Conservation (phyloP, 2,113 vertebrate genomes). For the Rhinoderma darwinii region DNA sequence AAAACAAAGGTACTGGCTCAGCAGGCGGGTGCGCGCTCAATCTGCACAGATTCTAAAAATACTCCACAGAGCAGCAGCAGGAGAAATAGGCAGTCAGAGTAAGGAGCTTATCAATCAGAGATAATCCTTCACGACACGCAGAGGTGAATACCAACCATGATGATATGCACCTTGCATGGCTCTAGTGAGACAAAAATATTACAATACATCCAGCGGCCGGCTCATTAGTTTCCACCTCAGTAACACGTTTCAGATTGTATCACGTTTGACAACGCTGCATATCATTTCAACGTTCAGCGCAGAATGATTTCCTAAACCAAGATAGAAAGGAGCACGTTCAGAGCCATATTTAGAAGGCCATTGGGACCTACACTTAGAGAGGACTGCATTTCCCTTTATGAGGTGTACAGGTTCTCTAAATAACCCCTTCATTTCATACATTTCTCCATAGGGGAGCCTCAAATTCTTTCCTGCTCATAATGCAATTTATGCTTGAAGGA, state of each 20-base stretch:
- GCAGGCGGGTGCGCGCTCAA: constrained; percentile 23
- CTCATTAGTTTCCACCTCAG: constrained; percentile 7
- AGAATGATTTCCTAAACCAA: background rate
- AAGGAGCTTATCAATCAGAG: constrained; percentile 67
- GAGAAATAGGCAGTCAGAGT: constrained; percentile 54
- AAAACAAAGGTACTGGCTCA: constrained; percentile 26
- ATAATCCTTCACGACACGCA: constrained; percentile 58
- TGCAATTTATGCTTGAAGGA: too few relatives aligned
- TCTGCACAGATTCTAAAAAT: constrained; percentile 43
- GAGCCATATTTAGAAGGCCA: background rate
- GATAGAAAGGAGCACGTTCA: background rate
- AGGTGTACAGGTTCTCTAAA: background rate
- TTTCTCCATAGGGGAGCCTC: background rate
- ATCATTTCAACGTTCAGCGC: constrained; percentile 4
- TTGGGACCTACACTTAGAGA: background rate
- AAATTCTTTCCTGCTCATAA: background rate
- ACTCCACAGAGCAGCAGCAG: constrained; percentile 29
- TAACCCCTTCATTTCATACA: background rate
- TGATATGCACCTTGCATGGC: constrained; percentile 36
- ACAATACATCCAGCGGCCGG: background rate
- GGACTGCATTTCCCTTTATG: background rate
- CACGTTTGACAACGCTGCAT: constrained; percentile 25
- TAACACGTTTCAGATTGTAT: constrained; percentile 6
- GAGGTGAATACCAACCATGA: constrained; percentile 35
- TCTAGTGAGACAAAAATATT: constrained; percentile 1